Evolutionary conservation across 2,888 invertebrate species (phyloP), one percentile per base, ranked within the genome.

Genomic region (Drosophila paucipuncta): DNA sequence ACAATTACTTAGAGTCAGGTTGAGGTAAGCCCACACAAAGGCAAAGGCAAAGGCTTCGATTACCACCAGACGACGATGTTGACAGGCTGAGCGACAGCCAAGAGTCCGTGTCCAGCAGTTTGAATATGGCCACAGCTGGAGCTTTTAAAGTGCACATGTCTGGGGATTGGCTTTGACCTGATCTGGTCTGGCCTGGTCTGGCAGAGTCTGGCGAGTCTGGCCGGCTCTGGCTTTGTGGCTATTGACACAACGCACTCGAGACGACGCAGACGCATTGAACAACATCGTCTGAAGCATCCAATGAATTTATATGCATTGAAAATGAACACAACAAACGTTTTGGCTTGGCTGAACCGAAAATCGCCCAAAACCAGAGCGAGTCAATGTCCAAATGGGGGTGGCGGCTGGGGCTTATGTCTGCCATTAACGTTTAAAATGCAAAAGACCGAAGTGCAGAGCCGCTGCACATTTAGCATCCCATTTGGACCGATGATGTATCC

Each of bases 311-410:
- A 80, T 85, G 73, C 86, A 85, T 78, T 88, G 83, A 67, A 85
- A 85, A 85, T 88, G 73, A 88, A 88, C 86, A 85, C 85, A 88
- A 77, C 83, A 85, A 85, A 88, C 82, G 85, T 83, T 88, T 85
- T 73, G 78, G 82, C 77, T 85, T 82, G 85, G 43, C 69, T 77
- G 80, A 54, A 71, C 82, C 82, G 71, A 64, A 73, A 55, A 30
- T 22, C 31, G 79, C 58, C 31, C 41, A 35, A 57, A 41, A n/a
- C 39, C 39, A 28, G 35, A 25, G 35, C 50, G 57, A 39, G 30
- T 50, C 43, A 28, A 58, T 55, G 59, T 52, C 65, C 76, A 59
- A 37, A 22, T n/a, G 13, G n/a, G 18, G 55, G 62, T 31, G 49
- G 39, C 47, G 37, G 25, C 3, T 16, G 16, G 59, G 74, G 87